Conservation (phyloP, 2,797 vertebrate species). For the Phrynocephalus vlangalii region DNA sequence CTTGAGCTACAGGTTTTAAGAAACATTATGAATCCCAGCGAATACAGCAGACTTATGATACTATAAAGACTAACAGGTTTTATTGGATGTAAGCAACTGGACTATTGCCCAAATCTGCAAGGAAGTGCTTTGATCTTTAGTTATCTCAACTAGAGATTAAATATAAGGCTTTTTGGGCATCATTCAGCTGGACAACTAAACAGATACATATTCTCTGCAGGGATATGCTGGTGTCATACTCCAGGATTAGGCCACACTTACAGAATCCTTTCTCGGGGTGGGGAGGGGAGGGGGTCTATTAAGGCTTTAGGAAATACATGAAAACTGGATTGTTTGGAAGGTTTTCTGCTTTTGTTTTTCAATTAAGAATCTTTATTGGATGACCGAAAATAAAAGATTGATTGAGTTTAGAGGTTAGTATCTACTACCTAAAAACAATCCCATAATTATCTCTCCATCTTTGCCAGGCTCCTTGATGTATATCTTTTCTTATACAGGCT, state of each 20-base stretch:
- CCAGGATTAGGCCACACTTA: background rate
- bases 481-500: too few relatives aligned
- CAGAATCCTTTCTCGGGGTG: background rate
- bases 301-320: background rate
- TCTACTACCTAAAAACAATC: too few relatives aligned
- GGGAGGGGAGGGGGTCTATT: background rate
- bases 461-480: too few relatives aligned
- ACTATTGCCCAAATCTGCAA: background rate
- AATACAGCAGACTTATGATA: too few relatives aligned
- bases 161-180: background rate
- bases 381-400: background rate
- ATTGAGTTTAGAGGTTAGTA: background rate
- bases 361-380: background rate
- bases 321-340: background rate
- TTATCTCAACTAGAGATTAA: background rate
- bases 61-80: too few relatives aligned
- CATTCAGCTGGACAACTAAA: background rate
- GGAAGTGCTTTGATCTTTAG: background rate
- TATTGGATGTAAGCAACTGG: too few relatives aligned
- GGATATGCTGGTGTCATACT: too few relatives aligned
- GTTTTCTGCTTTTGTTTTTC: too few relatives aligned
- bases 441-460: too few relatives aligned
- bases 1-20: conserved; percentile 6
- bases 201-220: too few relatives aligned
- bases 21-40: background rate